Conservation (phyloP, 2,888 invertebrate species). For the Idaea biselata region DNA sequence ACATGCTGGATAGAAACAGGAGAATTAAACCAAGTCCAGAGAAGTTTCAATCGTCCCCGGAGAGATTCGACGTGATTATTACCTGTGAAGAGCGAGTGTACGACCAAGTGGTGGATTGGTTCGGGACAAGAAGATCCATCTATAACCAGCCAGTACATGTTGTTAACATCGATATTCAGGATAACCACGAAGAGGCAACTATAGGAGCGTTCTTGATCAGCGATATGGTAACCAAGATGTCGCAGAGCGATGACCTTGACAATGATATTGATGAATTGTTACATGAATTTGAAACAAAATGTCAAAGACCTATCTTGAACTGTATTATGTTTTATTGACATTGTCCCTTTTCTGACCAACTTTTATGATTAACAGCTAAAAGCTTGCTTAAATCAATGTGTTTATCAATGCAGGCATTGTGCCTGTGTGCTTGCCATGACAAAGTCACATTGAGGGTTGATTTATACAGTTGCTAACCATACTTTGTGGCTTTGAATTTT, state of each 20-base stretch:
- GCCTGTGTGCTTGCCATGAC: neutral
- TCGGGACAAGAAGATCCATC: conserved; percentile 89
- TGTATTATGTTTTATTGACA: conserved; percentile 95
- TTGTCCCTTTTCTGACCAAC: conserved; percentile 4
- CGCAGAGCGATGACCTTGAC: conserved; percentile 94
- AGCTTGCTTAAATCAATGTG: neutral
- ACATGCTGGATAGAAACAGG: conserved; percentile 98
- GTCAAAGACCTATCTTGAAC: conserved; percentile 92
- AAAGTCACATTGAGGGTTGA: too few relatives aligned
- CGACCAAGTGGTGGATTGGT: conserved; percentile 97
- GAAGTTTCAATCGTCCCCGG: conserved; percentile 93
- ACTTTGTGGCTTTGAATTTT: too few relatives aligned
- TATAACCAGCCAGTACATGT: conserved; percentile 96
- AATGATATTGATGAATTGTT: conserved; percentile 98
- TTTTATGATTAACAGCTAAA: neutral
- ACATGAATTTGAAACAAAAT: conserved; percentile 95
- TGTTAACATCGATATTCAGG: conserved; percentile 98
- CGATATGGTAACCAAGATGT: conserved; percentile 95
- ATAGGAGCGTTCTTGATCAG: conserved; percentile 98
- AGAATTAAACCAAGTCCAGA: conserved; percentile 97
- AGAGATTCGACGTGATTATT: conserved; percentile 96
- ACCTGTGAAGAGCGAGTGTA: conserved; percentile 99
- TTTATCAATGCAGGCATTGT: neutral
- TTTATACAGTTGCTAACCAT: too few relatives aligned
- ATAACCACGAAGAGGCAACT: conserved; percentile 99